A percentile compares a stretch with the other conserved stretches of the same genome.
These are phyloP conservation scores for Gari tellinella DNA, from an alignment of 2,888 invertebrate species.

Conservation along the genomic window DNA sequence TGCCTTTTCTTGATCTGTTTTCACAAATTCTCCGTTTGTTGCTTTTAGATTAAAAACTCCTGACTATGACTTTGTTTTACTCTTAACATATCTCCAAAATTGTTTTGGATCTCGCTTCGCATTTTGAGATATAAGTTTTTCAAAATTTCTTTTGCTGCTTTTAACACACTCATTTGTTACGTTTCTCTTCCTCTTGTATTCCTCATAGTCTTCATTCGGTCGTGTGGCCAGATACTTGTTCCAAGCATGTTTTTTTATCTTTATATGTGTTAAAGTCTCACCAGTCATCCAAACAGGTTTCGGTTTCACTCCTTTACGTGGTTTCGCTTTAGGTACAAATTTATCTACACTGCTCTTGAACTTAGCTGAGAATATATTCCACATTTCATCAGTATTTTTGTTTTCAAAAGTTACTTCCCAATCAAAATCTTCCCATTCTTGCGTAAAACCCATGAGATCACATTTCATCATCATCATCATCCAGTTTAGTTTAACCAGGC, in stretches of 20 bases:
- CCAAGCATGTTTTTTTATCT: slow-evolving; percentile 16
- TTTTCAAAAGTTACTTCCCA: slow-evolving; percentile 11
- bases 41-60: slow-evolving; percentile 5
- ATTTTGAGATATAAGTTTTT: slow-evolving; percentile 14
- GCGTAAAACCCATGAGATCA: no score
- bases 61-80: slow-evolving; percentile 10
- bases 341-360: slow-evolving; percentile 22
- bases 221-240: slow-evolving; percentile 1
- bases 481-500: no score
- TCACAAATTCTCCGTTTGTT: not conserved
- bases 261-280: slow-evolving; percentile 4
- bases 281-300: slow-evolving; percentile 22
- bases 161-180: slow-evolving; percentile 10
- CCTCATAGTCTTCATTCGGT: slow-evolving; percentile 8
- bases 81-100: slow-evolving; percentile 23
- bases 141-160: slow-evolving; percentile 19
- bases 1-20: not conserved
- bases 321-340: slow-evolving; percentile 16
- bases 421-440: slow-evolving; percentile 5
- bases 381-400: slow-evolving; percentile 11
- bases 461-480: slow-evolving; percentile 4
- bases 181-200: slow-evolving; percentile 18
- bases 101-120: slow-evolving; percentile 19
- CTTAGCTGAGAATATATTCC: slow-evolving; percentile 12
- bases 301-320: slow-evolving; percentile 15